phyloP scores from a whole-genome alignment of 2,888 invertebrate genomes.

The Sesia bembeciformis region DNA sequence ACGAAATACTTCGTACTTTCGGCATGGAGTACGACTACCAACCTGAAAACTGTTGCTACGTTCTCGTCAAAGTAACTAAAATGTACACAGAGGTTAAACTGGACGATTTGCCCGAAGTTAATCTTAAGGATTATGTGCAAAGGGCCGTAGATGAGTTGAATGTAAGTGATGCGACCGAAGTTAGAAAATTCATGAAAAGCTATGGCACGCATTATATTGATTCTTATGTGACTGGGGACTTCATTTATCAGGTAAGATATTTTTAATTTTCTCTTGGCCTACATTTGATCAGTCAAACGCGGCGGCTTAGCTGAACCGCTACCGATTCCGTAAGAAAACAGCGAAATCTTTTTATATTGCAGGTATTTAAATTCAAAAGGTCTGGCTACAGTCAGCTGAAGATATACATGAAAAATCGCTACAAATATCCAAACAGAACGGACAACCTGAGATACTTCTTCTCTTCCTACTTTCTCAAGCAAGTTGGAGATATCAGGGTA shows the following conservation, averaged over 20 bases:
- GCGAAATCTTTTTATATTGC: constrained; percentile 1
- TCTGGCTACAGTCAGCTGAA: constrained; percentile 46
- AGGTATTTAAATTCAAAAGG: constrained; percentile 63
- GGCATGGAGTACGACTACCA: constrained; percentile 79
- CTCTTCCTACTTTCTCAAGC: constrained; percentile 57
- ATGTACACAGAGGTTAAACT: constrained; percentile 80
- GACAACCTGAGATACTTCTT: constrained; percentile 57
- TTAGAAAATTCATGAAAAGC: constrained; percentile 85
- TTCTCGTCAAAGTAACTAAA: constrained; percentile 77
- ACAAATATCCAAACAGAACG: constrained; percentile 21
- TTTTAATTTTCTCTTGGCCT: too few relatives aligned
- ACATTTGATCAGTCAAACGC: too few relatives aligned
- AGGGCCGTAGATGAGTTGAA: constrained; percentile 77
- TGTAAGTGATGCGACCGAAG: constrained; percentile 79
- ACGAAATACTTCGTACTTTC: constrained; percentile 85
- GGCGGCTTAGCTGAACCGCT: too few relatives aligned
- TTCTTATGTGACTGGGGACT: constrained; percentile 89
- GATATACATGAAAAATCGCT: constrained; percentile 34
- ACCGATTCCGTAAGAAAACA: too few relatives aligned
- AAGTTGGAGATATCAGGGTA: constrained; percentile 61
- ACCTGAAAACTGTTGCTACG: constrained; percentile 84
- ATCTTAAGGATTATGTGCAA: constrained; percentile 77
- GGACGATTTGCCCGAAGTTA: constrained; percentile 71
- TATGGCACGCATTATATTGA: constrained; percentile 92
- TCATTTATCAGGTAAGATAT: constrained; percentile 83